phyloP scores from a whole-genome alignment of 2,113 vertebrate genomes.

The Albula glossodonta region DNA sequence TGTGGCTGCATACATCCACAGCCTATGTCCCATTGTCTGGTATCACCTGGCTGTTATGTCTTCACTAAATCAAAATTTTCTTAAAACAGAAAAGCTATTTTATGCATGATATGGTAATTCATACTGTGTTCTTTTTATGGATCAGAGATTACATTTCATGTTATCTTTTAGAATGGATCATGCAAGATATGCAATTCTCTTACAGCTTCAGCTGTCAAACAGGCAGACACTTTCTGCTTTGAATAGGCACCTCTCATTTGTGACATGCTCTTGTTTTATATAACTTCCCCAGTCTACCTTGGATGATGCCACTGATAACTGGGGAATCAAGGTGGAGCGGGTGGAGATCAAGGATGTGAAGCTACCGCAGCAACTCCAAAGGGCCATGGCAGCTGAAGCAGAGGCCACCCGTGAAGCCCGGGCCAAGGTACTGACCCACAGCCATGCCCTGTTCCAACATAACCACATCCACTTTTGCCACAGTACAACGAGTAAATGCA shows the following conservation, averaged over 20 bases:
- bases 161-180: too few species aligned
- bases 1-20: neutral
- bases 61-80: neutral
- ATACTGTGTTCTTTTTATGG: too few species aligned
- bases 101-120: neutral
- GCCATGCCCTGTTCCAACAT: neutral
- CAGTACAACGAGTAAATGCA: neutral
- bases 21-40: too few species aligned
- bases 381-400: constrained; percentile 28
- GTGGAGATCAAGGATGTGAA: constrained; percentile 31
- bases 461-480: neutral
- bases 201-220: too few species aligned
- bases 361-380: constrained; percentile 24
- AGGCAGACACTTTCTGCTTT: neutral
- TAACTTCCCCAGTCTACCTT: constrained; percentile 56
- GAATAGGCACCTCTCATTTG: neutral
- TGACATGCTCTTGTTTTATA: neutral
- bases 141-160: neutral
- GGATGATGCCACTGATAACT: constrained; percentile 77
- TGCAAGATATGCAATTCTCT: too few species aligned
- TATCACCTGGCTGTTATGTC: neutral
- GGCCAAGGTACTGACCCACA: constrained; percentile 13
- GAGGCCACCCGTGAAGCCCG: constrained; percentile 21
- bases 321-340: constrained; percentile 67
- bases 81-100: neutral